Conservation (phyloP, 2,113 vertebrate genomes). For the Anhinga rufa region DNA sequence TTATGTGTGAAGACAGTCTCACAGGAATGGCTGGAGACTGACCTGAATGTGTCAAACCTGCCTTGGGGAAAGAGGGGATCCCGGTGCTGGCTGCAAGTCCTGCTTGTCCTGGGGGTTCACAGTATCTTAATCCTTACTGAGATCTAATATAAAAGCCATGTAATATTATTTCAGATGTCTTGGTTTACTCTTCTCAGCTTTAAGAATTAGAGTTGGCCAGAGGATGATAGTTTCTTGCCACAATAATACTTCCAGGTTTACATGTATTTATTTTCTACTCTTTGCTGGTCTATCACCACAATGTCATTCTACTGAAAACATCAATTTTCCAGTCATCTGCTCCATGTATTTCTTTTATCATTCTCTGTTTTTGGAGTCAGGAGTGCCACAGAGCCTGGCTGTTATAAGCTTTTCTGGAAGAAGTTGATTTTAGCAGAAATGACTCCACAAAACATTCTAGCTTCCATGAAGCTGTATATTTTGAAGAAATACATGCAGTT, state of each 20-base stretch:
- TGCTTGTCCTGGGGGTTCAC: not conserved
- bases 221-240: not conserved
- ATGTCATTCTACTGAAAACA: not conserved
- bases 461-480: not conserved
- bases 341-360: not conserved
- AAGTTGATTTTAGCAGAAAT: not conserved
- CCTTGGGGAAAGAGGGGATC: not conserved
- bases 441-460: not conserved
- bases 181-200: not conserved
- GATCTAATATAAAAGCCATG: not conserved
- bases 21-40: not conserved
- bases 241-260: not conserved
- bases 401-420: not conserved
- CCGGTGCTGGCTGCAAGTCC: not conserved
- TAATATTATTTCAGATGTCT: not conserved
- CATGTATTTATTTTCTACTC: not conserved
- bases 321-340: not conserved
- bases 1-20: not conserved
- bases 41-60: slow-evolving; percentile 5
- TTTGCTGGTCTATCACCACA: not conserved
- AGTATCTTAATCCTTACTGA: not conserved
- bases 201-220: not conserved
- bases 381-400: not conserved
- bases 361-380: not conserved
- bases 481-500: not conserved